These are phyloP conservation scores for Alosa alosa DNA, from an alignment of 2,113 vertebrate species.

Conservation along the genomic window DNA sequence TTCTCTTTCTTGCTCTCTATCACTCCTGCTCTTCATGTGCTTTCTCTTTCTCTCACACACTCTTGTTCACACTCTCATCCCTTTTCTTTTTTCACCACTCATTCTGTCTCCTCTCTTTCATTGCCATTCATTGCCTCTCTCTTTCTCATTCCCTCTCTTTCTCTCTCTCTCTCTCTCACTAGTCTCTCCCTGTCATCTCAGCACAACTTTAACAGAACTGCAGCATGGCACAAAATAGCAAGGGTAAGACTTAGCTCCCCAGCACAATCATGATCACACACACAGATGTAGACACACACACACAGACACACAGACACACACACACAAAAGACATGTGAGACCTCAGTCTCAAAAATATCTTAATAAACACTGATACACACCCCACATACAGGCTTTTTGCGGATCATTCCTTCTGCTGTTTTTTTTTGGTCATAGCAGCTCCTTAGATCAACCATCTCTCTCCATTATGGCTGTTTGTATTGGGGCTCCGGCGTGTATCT, in stretches of 20 bases:
- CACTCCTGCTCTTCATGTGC: neutral
- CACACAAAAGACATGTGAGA: neutral
- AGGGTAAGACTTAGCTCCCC: slow-evolving; percentile 32
- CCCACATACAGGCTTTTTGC: neutral
- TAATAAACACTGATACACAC: slow-evolving; percentile 1
- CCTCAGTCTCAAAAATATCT: neutral
- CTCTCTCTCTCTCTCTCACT: slow-evolving; percentile 6
- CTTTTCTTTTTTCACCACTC: neutral
- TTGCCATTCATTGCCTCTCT: neutral
- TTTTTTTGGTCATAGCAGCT: neutral
- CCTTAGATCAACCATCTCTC: neutral
- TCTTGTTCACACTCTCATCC: slow-evolving; percentile 10
- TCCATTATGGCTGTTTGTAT: neutral
- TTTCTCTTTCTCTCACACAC: neutral
- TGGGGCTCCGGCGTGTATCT: neutral
- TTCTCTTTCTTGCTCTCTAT: slow-evolving; percentile 3
- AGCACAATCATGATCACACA: neutral
- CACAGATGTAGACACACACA: slow-evolving; percentile 21
- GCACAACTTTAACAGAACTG: slow-evolving; percentile 58
- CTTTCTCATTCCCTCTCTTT: neutral
- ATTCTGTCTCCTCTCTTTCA: neutral
- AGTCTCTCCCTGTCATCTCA: slow-evolving; percentile 55
- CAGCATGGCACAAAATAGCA: slow-evolving; percentile 43
- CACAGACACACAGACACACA: neutral
- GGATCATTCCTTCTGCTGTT: neutral